phyloP scores from a whole-genome alignment of 2,888 invertebrate genomes.

The Cryptophagus acutangulus region DNA sequence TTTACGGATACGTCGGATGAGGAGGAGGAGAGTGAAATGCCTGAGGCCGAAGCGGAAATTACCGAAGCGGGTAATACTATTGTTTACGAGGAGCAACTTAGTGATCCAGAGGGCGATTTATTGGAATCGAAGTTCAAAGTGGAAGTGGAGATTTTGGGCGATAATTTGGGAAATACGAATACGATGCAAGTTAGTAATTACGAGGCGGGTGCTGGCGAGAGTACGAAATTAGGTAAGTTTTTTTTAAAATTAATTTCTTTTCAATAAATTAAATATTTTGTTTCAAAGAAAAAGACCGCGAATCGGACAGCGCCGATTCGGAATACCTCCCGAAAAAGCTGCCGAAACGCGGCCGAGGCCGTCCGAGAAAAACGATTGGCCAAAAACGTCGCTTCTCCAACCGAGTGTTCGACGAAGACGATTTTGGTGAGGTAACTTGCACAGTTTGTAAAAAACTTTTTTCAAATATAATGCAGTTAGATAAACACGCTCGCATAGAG shows the following conservation, averaged over 20 bases:
- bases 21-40: conserved; percentile 25
- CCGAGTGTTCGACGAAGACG: conserved; percentile 30
- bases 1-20: conserved; percentile 32
- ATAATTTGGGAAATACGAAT: too few species aligned
- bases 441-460: conserved; percentile 38
- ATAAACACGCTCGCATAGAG: conserved; percentile 35
- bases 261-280: too few species aligned
- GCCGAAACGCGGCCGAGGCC: conserved; percentile 35
- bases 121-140: neutral
- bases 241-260: too few species aligned
- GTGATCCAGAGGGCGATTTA: neutral
- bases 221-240: too few species aligned
- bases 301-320: conserved; percentile 32
- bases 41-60: conserved; percentile 41
- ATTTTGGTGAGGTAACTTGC: conserved; percentile 38
- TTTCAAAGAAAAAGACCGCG: too few species aligned
- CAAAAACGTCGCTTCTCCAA: conserved; percentile 15
- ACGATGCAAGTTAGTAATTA: too few species aligned
- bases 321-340: conserved; percentile 42
- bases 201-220: too few species aligned
- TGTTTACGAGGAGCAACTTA: conserved; percentile 14
- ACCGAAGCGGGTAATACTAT: conserved; percentile 29
- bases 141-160: too few species aligned
- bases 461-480: conserved; percentile 35
- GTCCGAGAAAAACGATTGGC: conserved; percentile 37